Evolutionary conservation across 2,113 vertebrate genomes (phyloP), one percentile per base, ranked within the genome.

Genomic region (Phodopus roborovskii): DNA sequence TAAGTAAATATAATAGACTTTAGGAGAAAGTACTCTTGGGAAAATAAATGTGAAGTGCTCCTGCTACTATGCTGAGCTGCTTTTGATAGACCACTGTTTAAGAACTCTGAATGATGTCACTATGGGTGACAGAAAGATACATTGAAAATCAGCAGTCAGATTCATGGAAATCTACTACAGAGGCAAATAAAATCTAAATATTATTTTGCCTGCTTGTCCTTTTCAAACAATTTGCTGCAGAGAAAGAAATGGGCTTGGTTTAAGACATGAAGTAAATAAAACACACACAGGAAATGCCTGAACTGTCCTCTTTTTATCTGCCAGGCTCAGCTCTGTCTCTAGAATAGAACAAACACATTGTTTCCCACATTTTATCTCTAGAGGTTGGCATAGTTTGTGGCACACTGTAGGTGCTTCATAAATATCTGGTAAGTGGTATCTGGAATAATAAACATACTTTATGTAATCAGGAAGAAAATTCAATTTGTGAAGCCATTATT

Each of bases 121-220:
- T 64, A 7, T 62, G 16, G 2, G 3, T 79, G n/a, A 64, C 39
- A 83, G 28, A 19, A 53, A 88, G 30, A 86, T 50, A 13, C 30
- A 30, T 2, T 36, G 30, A 28, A 91, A 60, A 13, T 30, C 19
- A 71, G 70, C 20, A 50, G 26, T 78, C 71, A 9, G 19, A 90
- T 28, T 79, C 30, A 85, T 56, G 13, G 42, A 75, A 50, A n/a
- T 24, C 11, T 42, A 9, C 74, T 85, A 90, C 28, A 53, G 20
- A 75, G 66, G 8, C 30, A 94, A 87, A 79, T 84, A 17, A 19
- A 90, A 93, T 88, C 96, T 90, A 85, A 48, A 84, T 24, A 33
- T 85, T 85, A 28, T 48, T 85, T 85, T 85, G 19, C 28, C 33
- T 48, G 58, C 3, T 66, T 85, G 28, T 48, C 60, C 82, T 66